These are phyloP conservation scores for Hydrozoanthus tunicans DNA, from an alignment of 64 coral and sea anemone species.

Conservation along the genomic window DNA sequence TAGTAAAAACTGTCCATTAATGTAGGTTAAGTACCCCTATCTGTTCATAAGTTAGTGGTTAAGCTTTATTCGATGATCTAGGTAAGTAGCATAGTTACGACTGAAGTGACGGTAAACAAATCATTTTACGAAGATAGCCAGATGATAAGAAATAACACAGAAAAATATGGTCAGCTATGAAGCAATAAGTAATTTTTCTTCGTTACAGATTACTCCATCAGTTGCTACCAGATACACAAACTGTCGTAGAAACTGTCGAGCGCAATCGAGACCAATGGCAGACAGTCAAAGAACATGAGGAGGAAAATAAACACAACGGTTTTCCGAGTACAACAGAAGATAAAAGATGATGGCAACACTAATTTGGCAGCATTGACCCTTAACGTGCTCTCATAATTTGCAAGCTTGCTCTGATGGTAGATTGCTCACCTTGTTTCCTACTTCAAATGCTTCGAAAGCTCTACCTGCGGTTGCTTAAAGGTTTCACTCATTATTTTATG, in stretches of 20 bases:
- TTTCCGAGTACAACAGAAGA: not conserved
- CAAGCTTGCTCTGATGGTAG: not conserved
- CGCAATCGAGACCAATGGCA: conserved; percentile 30
- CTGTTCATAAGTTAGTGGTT: not conserved
- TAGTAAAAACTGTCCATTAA: not conserved
- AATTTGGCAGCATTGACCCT: not conserved
- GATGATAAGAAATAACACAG: too few relatives aligned
- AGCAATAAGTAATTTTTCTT: not conserved
- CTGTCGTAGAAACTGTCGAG: conserved; percentile 4
- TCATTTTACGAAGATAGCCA: not conserved
- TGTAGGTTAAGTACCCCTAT: not conserved
- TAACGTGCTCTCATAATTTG: not conserved
- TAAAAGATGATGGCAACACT: not conserved
- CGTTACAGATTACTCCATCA: conserved; percentile 20
- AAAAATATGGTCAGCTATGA: not conserved
- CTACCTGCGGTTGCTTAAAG: too few relatives aligned
- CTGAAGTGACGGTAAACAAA: too few relatives aligned
- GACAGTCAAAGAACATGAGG: conserved; percentile 11
- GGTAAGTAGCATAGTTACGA: too few relatives aligned
- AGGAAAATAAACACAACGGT: not conserved
- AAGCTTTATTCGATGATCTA: not conserved
- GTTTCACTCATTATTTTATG: too few relatives aligned
- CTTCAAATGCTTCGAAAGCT: too few relatives aligned
- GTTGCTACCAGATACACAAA: conserved; percentile 27
- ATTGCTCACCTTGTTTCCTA: not conserved